Evolutionary conservation across 2,888 invertebrate species (phyloP).

Genomic region (Nemoura dubitans): DNA sequence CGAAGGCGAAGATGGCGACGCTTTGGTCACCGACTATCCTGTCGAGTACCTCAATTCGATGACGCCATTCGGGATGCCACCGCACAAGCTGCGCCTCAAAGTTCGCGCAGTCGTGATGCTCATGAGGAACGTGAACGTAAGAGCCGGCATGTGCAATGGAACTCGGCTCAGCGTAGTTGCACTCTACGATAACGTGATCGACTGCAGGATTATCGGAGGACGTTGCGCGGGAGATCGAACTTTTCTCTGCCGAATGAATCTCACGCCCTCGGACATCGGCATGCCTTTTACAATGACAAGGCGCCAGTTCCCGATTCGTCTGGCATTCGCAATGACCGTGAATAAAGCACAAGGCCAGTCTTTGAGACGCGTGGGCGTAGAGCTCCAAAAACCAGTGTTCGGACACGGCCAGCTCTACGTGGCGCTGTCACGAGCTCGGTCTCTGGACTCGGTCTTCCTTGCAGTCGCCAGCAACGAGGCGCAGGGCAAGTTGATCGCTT

Average conservation of each 20-base stretch:
- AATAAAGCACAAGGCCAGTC: constrained; percentile 46
- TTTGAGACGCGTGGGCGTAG: constrained; percentile 15
- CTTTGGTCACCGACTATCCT: too few species aligned
- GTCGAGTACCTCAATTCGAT: too few species aligned
- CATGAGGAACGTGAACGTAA: too few species aligned
- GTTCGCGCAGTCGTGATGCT: too few species aligned
- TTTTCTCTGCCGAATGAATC: constrained; percentile 48
- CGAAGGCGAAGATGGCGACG: too few species aligned
- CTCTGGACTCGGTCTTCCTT: too few species aligned
- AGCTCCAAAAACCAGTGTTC: constrained; percentile 17
- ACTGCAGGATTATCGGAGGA: constrained; percentile 46
- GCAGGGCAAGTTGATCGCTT: too few species aligned
- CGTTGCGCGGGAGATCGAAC: constrained; percentile 41
- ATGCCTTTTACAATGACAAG: constrained; percentile 43
- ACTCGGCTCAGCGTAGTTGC: constrained; percentile 47
- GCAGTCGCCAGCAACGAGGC: too few species aligned
- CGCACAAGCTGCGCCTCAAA: too few species aligned
- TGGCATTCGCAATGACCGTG: too few species aligned
- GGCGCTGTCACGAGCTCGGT: not conserved
- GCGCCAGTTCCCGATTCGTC: constrained; percentile 52
- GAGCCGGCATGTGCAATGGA: too few species aligned
- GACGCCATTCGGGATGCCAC: too few species aligned
- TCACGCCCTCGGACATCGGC: constrained; percentile 31
- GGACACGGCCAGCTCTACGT: constrained; percentile 13
- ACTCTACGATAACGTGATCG: constrained; percentile 32